Conservation (phyloP, 1,140 invertebrate species). For the Drosophila nasuta region DNA sequence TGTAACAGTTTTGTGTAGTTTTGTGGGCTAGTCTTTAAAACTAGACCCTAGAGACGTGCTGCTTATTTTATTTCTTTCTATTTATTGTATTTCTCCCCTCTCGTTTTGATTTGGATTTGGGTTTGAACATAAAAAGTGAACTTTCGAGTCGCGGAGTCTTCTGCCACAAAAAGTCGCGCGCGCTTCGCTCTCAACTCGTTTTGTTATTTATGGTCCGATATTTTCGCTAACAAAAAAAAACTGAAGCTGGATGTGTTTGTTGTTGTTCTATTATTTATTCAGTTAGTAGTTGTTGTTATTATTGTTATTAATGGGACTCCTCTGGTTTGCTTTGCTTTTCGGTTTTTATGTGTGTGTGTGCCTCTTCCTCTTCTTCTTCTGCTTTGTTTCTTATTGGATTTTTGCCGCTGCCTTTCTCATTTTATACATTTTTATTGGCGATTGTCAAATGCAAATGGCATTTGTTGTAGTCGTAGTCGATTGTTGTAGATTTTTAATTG, state of each 20-base stretch:
- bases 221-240: constrained; percentile 46
- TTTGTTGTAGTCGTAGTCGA: constrained; percentile 28
- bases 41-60: background rate
- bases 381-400: constrained; percentile 27
- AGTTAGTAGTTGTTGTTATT: constrained; percentile 53
- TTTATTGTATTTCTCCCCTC: constrained; percentile 26
- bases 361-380: too few relatives aligned
- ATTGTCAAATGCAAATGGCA: constrained; percentile 52
- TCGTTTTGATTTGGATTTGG: background rate
- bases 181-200: constrained; percentile 56
- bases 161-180: background rate
- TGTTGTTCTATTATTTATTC: constrained; percentile 63
- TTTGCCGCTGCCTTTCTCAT: constrained; percentile 64
- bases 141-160: constrained; percentile 62
- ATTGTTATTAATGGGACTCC: constrained; percentile 53
- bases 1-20: constrained; percentile 1
- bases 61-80: constrained; percentile 9
- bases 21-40: background rate
- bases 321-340: constrained; percentile 27
- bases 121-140: constrained; percentile 58
- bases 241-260: constrained; percentile 19
- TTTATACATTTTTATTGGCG: constrained; percentile 41
- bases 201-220: constrained; percentile 78
- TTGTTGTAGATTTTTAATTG: constrained; percentile 57
- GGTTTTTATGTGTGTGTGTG: constrained; percentile 1